Base-by-base conservation (phyloP, 2,797 vertebrate genomes). In the Micrastur ruficollis region DNA sequence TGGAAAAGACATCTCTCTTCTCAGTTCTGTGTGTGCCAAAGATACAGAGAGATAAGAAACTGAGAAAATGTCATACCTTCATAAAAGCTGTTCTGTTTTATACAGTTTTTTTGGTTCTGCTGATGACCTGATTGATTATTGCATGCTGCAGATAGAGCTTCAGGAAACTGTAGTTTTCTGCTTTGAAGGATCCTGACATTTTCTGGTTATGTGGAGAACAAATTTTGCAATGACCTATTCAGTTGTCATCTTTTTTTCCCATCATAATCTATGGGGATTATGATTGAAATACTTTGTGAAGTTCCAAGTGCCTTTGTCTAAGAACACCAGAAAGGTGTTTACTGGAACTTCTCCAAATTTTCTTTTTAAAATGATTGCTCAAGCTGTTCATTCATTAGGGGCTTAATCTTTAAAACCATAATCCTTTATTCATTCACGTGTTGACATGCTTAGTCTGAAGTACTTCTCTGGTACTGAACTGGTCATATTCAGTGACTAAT, bases 1-100 rank as follows among this genome's bases (percentile, higher is more conserved):
- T 94, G 97, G 90, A 87, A 74, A 81, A 94, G 65, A 78, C 74
- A 82, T 81, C 83, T 94, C 87, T 78, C 32, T 76, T 89, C 91
- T 94, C 86, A 55, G 74, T 29, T 89, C 38, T 65, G 65, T 31
- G 36, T 52, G n/a, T 76, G 81, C 94, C 83, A 95, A 68, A 89
- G 83, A 86, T 91, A 36, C 49, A 58, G 91, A 65, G 87, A 91
- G 81, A 86, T 61, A 86, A 89, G 76, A 63, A 96, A 66, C 88
- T 90, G 68, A 93, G 91, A 81, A 93, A 52, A 90, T 91, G 87
- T 81, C 73, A 79, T 68, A 66, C 66, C 81, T 95, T 87, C 75
- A 76, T 87, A 56, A 71, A 92, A 88, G 59, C 83, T 85, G 16
- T 36, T 82, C 59, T 78, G 75, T n/a, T 91, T 80, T 55, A 36